Evolutionary conservation across 2,888 invertebrate species (phyloP), one percentile per base, ranked within the genome.

Genomic region (Leptopilina syphax): DNA sequence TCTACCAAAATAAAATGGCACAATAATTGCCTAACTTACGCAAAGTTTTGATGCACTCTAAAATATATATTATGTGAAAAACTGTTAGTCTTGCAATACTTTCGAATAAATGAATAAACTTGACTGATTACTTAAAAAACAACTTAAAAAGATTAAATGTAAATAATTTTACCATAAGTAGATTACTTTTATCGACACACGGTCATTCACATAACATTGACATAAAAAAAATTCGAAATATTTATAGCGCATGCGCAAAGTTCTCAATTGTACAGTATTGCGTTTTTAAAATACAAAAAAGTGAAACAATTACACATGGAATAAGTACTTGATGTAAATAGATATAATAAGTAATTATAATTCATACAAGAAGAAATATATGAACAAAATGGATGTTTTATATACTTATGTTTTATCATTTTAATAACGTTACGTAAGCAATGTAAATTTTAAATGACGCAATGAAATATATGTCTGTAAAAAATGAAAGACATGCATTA

Each of bases 41-140:
- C 10, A 50, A 50, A 50, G 10, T 10, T 50, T 50, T 50, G 50
- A 50, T 50, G 50, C 50, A 50, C 50, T 50, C 50, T 50, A 50
- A 50, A 2, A 0, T 50, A 50, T 50, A 50, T 50, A 50, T 50
- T 50, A 50, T 50, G 50, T 50, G 9, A 50, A 44, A 50, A 50
- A 50, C 50, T 50, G 10, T 50, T 50, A 50, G 50, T 85, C 81
- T 84, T 85, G 81, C 77, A 85, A 85, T 50, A 50, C 50, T 50
- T 50, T 50, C 50, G 50, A 50, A 44, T 44, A 44, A 44, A 85
- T 86, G 84, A 83, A 86, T 86, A 84, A 85, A 88, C 85, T 88
- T 85, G 89, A 90, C 89, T 89, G 89, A 88, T 86, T 86, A 89
- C 87, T 88, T 88, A 85, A 85, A 85, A 84, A 83, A 50, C 80